Conservation (phyloP, 2,888 invertebrate genomes). For the Argyresthia albistria region DNA sequence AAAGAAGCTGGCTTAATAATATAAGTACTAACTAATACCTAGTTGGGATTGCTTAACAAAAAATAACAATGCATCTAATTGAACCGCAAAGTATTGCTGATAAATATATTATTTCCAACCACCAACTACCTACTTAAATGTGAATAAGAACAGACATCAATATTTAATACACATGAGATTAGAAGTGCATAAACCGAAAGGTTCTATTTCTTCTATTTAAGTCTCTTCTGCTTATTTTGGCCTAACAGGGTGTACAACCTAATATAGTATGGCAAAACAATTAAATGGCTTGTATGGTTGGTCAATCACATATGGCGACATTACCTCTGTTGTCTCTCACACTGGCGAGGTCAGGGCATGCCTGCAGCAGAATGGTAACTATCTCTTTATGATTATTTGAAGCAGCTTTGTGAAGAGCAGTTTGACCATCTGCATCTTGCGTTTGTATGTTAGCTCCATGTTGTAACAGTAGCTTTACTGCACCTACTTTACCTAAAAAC, state of each 20-base stretch:
- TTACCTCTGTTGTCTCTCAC: constrained; percentile 54
- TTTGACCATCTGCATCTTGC: constrained; percentile 86
- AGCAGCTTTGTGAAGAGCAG: constrained; percentile 83
- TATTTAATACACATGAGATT: too few relatives aligned
- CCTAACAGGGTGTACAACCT: too few relatives aligned
- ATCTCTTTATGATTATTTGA: constrained; percentile 65
- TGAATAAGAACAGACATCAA: too few relatives aligned
- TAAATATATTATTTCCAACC: too few relatives aligned
- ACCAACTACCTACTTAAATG: too few relatives aligned
- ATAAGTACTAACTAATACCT: too few relatives aligned
- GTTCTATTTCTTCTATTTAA: too few relatives aligned
- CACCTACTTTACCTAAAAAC: constrained; percentile 69
- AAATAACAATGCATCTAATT: too few relatives aligned
- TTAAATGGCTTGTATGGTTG: not conserved
- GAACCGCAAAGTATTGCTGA: too few relatives aligned
- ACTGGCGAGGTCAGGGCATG: constrained; percentile 35
- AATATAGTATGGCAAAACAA: not conserved
- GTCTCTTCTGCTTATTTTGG: too few relatives aligned
- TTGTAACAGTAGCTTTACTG: constrained; percentile 77
- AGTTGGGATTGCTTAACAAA: too few relatives aligned
- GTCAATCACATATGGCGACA: constrained; percentile 13
- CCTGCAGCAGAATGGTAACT: constrained; percentile 43
- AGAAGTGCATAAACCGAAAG: too few relatives aligned
- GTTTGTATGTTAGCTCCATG: constrained; percentile 74
- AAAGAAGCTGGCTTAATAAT: not conserved